phyloP scores from a whole-genome alignment of 2,888 invertebrate species.

The Thecocarcelia acutangulata region DNA sequence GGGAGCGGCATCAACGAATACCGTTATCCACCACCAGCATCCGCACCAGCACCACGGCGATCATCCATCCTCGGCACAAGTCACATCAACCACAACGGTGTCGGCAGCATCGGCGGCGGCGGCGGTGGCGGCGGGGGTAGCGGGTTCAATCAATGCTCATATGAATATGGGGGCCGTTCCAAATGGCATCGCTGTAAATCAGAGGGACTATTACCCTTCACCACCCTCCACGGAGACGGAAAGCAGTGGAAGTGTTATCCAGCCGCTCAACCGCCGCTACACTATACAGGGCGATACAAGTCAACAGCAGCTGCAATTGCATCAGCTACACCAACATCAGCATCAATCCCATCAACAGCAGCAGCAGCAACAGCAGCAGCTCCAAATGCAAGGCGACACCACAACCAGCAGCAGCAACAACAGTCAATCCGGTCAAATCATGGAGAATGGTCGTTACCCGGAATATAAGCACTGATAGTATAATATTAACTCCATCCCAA shows the following conservation, averaged over 20 bases:
- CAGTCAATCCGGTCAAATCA: slow-evolving; percentile 82
- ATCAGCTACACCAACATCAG: slow-evolving; percentile 75
- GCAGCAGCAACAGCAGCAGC: slow-evolving; percentile 72
- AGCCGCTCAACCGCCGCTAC: slow-evolving; percentile 77
- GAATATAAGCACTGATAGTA: slow-evolving; percentile 89
- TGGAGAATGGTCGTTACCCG: slow-evolving; percentile 86
- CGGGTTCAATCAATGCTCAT: slow-evolving; percentile 76
- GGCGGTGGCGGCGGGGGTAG: slow-evolving; percentile 68
- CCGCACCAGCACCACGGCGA: slow-evolving; percentile 81
- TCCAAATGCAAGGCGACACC: slow-evolving; percentile 80
- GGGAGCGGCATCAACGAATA: slow-evolving; percentile 83
- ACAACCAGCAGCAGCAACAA: slow-evolving; percentile 80
- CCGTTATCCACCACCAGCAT: slow-evolving; percentile 82
- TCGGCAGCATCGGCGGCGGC: slow-evolving; percentile 66
- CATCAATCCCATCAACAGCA: slow-evolving; percentile 77
- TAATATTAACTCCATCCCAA: slow-evolving; percentile 66
- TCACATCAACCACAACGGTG: slow-evolving; percentile 73
- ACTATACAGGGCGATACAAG: slow-evolving; percentile 73
- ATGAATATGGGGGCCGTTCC: slow-evolving; percentile 77
- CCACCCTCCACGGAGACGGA: slow-evolving; percentile 83
- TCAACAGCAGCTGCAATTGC: slow-evolving; percentile 72
- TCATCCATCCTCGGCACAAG: slow-evolving; percentile 79
- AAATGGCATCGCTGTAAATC: slow-evolving; percentile 82
- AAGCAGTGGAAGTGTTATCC: slow-evolving; percentile 83
- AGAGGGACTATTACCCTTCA: slow-evolving; percentile 82